Evolutionary conservation across 2,113 vertebrate genomes (phyloP).

Genomic region (Thymallus thymallus): DNA sequence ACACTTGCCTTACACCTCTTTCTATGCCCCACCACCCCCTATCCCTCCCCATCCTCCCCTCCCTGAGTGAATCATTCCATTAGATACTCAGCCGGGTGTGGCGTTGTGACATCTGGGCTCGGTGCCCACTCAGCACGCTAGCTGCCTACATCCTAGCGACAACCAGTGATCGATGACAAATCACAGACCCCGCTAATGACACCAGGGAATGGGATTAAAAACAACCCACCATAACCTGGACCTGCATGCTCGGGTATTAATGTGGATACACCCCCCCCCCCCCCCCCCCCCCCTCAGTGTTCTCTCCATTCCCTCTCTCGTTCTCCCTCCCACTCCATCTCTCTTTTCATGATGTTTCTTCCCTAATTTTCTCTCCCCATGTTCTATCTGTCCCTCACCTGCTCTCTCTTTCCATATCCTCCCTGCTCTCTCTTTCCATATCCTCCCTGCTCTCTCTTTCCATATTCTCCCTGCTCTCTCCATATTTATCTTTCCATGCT

Average conservation of each 20-base stretch:
- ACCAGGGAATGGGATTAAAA: conserved; percentile 56
- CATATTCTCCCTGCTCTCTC: neutral
- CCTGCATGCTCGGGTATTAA: too few species aligned
- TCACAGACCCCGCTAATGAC: conserved; percentile 52
- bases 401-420: neutral
- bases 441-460: too few species aligned
- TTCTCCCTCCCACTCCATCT: neutral
- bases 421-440: too few species aligned
- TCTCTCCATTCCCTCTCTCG: neutral
- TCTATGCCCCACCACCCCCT: neutral
- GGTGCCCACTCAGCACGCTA: conserved; percentile 16
- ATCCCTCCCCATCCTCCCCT: neutral
- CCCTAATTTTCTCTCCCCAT: neutral
- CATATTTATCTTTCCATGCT: neutral
- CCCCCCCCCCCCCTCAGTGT: neutral
- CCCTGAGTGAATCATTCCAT: conserved; percentile 50
- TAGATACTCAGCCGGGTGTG: conserved; percentile 46
- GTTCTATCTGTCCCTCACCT: too few species aligned
- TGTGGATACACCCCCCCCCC: neutral
- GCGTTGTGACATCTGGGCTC: conserved; percentile 25
- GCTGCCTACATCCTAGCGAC: conserved; percentile 51
- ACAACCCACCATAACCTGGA: conserved; percentile 35
- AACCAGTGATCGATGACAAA: conserved; percentile 60
- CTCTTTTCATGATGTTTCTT: neutral
- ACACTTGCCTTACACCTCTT: neutral